These are phyloP conservation scores for Apoderus coryli DNA, from an alignment of 2,888 invertebrate genomes.

Conservation along the genomic window DNA sequence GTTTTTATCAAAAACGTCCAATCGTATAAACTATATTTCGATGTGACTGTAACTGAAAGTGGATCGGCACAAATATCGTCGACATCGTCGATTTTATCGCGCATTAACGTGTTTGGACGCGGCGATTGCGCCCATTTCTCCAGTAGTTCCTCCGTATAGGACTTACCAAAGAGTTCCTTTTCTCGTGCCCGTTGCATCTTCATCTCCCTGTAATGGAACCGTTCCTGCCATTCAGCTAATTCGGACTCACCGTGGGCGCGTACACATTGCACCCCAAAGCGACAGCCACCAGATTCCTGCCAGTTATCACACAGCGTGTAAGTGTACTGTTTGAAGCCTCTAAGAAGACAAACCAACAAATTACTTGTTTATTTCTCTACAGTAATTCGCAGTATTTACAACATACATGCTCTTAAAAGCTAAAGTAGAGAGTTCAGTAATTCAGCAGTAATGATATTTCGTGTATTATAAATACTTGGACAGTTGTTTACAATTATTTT, in stretches of 20 bases:
- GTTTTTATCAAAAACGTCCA: conserved; percentile 46
- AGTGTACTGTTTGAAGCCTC: conserved; percentile 48
- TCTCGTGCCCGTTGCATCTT: conserved; percentile 48
- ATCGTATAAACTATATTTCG: conserved; percentile 43
- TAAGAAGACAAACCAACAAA: too few species aligned
- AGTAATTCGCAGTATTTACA: too few species aligned
- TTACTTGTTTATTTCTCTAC: too few species aligned
- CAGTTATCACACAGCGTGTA: conserved; percentile 49
- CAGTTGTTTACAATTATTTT: too few species aligned
- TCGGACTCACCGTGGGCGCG: conserved; percentile 61
- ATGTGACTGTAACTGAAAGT: conserved; percentile 43
- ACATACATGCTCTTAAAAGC: too few species aligned
- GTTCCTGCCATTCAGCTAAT: conserved; percentile 56
- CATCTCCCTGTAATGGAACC: conserved; percentile 52
- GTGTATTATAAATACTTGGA: too few species aligned
- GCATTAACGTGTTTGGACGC: conserved; percentile 47
- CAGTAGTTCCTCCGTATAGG: conserved; percentile 45
- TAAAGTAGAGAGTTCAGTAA: too few species aligned
- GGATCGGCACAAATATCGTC: conserved; percentile 44
- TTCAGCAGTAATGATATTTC: too few species aligned
- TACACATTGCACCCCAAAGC: conserved; percentile 55
- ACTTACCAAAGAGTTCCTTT: conserved; percentile 48
- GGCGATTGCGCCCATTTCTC: conserved; percentile 48
- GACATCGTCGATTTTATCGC: conserved; percentile 43
- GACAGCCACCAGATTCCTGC: conserved; percentile 41